These are phyloP conservation scores for Vireo altiloquus DNA, from an alignment of 2,113 vertebrate species.

Conservation along the genomic window DNA sequence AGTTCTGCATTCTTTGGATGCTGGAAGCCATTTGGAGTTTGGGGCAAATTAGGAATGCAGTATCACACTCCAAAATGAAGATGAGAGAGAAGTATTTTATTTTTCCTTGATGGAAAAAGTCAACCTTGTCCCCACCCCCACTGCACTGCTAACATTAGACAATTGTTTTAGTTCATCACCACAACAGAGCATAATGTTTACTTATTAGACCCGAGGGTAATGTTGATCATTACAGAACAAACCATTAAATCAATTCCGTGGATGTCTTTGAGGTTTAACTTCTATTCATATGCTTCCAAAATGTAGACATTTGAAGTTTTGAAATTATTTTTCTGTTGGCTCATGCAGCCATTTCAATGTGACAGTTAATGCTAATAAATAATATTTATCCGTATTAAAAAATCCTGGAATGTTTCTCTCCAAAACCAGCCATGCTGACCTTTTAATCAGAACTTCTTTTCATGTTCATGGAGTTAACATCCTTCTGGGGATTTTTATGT, in stretches of 20 bases:
- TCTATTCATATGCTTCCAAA: constrained; percentile 48
- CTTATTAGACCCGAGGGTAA: constrained; percentile 65
- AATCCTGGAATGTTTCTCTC: background rate
- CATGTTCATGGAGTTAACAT: constrained; percentile 36
- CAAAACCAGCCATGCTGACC: constrained; percentile 13
- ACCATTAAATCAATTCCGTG: constrained; percentile 67
- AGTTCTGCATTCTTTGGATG: constrained; percentile 3
- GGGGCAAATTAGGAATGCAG: constrained; percentile 53
- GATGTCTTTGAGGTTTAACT: constrained; percentile 55
- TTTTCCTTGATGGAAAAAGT: constrained; percentile 58
- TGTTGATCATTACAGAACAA: constrained; percentile 60
- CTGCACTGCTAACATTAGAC: constrained; percentile 38
- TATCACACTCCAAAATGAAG: constrained; percentile 2
- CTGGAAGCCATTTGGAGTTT: constrained; percentile 19
- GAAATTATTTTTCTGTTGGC: constrained; percentile 36
- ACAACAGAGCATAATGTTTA: constrained; percentile 63
- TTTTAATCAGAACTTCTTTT: constrained; percentile 60
- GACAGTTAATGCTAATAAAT: constrained; percentile 36
- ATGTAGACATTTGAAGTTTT: constrained; percentile 50
- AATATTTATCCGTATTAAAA: constrained; percentile 13
- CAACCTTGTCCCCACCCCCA: constrained; percentile 29
- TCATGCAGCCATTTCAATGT: constrained; percentile 22
- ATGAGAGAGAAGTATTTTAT: constrained; percentile 39
- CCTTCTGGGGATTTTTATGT: constrained; percentile 53
- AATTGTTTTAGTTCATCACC: constrained; percentile 64